Evolutionary conservation across 2,888 invertebrate genomes (phyloP).

Genomic region (Troides helena): DNA sequence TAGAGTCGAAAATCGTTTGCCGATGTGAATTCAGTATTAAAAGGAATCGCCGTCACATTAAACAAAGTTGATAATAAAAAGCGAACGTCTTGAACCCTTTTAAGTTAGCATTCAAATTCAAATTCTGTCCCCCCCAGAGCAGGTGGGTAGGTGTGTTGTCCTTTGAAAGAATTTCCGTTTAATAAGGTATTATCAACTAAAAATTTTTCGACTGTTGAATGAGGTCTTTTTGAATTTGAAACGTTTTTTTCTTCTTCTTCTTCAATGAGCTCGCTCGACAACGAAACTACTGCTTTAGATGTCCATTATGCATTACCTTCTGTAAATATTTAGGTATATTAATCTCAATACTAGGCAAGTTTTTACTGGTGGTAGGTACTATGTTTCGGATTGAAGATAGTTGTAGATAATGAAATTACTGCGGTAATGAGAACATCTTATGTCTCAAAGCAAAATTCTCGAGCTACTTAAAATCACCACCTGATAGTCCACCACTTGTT

Average conservation of each 20-base stretch:
- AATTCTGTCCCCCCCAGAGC: constrained; percentile 65
- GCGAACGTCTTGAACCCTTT: constrained; percentile 64
- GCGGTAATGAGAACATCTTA: too few species aligned
- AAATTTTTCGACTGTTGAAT: constrained; percentile 28
- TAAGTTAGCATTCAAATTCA: constrained; percentile 63
- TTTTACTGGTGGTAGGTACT: too few species aligned
- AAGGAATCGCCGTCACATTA: constrained; percentile 26
- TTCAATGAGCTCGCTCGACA: not conserved
- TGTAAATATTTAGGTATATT: not conserved
- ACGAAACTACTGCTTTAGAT: not conserved
- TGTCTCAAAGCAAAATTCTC: too few species aligned
- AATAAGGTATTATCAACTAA: constrained; percentile 28
- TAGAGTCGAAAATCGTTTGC: constrained; percentile 9
- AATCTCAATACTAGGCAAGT: too few species aligned
- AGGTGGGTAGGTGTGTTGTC: constrained; percentile 58
- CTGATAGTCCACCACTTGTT: too few species aligned
- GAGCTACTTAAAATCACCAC: too few species aligned
- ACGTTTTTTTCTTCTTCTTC: not conserved
- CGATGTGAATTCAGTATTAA: not conserved
- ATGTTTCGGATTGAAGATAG: too few species aligned
- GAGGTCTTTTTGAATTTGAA: constrained; percentile 9
- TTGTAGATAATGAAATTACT: too few species aligned
- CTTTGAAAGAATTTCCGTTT: constrained; percentile 68
- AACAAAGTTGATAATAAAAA: constrained; percentile 43
- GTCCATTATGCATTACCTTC: not conserved